Conservation (phyloP, 2,113 vertebrate genomes). For the Fulica atra region DNA sequence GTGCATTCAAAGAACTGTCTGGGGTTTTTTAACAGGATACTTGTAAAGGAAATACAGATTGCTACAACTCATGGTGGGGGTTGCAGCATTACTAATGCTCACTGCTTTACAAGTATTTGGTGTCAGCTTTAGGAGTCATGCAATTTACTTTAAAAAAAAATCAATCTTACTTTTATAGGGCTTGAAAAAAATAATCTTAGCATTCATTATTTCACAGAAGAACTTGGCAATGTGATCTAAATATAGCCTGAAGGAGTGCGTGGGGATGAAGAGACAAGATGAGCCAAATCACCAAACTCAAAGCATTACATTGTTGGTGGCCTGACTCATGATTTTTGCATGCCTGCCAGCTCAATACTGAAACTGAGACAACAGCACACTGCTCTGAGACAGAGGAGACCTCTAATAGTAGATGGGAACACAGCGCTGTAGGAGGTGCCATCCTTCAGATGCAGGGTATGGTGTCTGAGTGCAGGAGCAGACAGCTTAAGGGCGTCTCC, state of each 20-base stretch:
- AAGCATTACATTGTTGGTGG: background rate
- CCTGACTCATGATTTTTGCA: background rate
- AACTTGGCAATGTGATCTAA: background rate
- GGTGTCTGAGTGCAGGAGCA: background rate
- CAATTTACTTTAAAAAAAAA: background rate
- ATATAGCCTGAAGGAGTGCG: background rate
- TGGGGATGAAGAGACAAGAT: too few species aligned
- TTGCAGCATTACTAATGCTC: background rate
- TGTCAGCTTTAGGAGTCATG: background rate
- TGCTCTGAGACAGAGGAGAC: background rate
- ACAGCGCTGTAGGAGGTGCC: background rate
- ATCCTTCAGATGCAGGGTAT: background rate
- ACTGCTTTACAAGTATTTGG: background rate
- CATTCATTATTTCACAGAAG: background rate
- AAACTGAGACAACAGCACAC: background rate
- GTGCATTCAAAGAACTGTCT: background rate
- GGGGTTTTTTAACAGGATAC: background rate
- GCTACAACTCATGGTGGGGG: background rate
- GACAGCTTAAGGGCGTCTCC: background rate
- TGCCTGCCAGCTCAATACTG: background rate
- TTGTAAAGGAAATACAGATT: background rate
- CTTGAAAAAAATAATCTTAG: background rate
- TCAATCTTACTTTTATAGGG: background rate
- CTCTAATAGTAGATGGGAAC: accelerated
- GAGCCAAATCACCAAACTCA: background rate